These are phyloP conservation scores for Promerops cafer DNA, from an alignment of 2,113 vertebrate species.

Conservation along the genomic window DNA sequence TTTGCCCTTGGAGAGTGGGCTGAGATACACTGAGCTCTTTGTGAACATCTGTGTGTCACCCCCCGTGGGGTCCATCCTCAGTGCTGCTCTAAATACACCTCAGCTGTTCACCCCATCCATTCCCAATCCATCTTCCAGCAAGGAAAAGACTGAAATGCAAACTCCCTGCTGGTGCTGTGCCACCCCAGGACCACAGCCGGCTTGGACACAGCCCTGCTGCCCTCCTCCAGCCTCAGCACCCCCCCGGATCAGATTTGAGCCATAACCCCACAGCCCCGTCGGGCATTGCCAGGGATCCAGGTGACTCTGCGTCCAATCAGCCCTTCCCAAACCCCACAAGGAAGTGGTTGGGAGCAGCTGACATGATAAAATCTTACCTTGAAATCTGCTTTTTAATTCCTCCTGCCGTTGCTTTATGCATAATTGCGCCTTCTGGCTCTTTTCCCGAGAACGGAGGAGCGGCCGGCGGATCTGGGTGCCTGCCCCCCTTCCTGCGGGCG, in stretches of 20 bases:
- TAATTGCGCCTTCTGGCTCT: conserved; percentile 7
- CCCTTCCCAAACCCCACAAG: neutral
- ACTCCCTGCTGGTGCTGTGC: neutral
- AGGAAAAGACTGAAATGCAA: neutral
- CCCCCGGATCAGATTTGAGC: neutral
- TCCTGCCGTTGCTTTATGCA: neutral
- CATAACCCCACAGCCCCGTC: neutral
- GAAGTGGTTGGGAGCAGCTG: neutral
- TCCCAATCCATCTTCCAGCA: neutral
- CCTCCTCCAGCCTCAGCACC: neutral
- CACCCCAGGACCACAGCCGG: rapidly evolving
- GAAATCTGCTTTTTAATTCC: conserved; percentile 9
- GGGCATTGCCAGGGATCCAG: neutral
- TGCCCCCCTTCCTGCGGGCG: neutral
- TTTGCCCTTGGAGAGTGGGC: neutral
- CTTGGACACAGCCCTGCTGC: neutral
- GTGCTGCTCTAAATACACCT: neutral
- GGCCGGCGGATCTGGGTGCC: neutral
- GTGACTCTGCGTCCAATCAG: neutral
- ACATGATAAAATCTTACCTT: conserved; percentile 1
- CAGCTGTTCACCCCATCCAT: rapidly evolving
- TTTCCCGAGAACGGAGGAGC: neutral
- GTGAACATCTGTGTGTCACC: neutral
- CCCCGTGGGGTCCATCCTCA: neutral
- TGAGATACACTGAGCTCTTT: neutral